Base-by-base conservation (phyloP, 2,888 invertebrate species). In the Entomobrya proxima region DNA sequence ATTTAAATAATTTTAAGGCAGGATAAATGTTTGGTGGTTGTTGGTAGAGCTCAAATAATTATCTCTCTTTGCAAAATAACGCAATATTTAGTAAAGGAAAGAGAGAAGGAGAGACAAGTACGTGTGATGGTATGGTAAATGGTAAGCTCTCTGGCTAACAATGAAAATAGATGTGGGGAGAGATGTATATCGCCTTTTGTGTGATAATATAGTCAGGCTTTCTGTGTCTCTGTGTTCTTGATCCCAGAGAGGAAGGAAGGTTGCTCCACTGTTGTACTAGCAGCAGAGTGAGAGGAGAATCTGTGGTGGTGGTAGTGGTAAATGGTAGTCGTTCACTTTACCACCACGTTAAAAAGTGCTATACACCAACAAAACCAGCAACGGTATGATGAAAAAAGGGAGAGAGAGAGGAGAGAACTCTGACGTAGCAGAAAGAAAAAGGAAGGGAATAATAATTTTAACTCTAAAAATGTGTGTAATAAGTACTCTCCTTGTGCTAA, bases 201-300 rank as follows among this genome's bases (percentile, higher is more conserved):
- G 21, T 72, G 40, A 27, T 69, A n/a, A n/a, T n/a, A n/a, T n/a
- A 69, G 69, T 69, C 69, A 67, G 78, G 64, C 74, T 58, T 72
- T 55, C 44, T 72, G n/a, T 58, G 15, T 44, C 27, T 74, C 37
- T 67, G 50, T 77, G 69, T 77, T 67, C 67, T 21, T 64, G 30
- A 64, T 83, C 83, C 50, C 69, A 84, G 83, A 77, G 69, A 76
- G 81, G 75, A 76, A 77, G 82, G 83, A 52, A 84, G 77, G n/a
- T 21, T 11, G 13, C 1, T 1, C 13, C 18, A 58, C 44, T 24
- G 27, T 24, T 1, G 40, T 4, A 1, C 21, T 37, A 58, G 30
- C 27, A 40, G 21, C 37, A 37, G 64, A 13, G 18, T n/a, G 35
- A 5, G 2, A 55, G 55, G 18, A 21, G 11, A 27, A 13, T 9